Percentiles rank a stretch among this genome's conserved stretches.
These are phyloP conservation scores for Chloroceryle amazona DNA, from an alignment of 2,797 vertebrate species.

Conservation along the genomic window DNA sequence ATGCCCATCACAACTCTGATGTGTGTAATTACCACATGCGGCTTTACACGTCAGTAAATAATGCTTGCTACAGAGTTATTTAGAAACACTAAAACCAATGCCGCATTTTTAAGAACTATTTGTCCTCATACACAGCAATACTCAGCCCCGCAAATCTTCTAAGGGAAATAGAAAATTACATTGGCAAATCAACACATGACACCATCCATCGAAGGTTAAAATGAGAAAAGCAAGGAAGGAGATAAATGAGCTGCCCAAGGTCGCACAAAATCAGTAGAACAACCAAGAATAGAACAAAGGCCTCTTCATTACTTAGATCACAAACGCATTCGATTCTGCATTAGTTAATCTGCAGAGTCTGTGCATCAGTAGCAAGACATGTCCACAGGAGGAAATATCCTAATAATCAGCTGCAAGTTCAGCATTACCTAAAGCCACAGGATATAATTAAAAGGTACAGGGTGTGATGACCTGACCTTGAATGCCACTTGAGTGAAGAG, in stretches of 20 bases:
- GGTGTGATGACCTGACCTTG: neutral
- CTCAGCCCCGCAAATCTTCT: neutral
- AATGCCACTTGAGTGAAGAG: neutral
- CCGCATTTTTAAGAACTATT: neutral
- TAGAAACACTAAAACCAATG: neutral
- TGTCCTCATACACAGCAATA: neutral
- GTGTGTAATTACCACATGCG: neutral
- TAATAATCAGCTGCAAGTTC: conserved; percentile 50
- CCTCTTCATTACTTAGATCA: conserved; percentile 59
- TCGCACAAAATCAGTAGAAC: conserved; percentile 52
- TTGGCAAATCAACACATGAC: neutral
- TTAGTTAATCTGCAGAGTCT: conserved; percentile 50
- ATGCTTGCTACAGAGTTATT: neutral
- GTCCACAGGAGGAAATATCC: conserved; percentile 45
- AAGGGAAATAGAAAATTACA: neutral
- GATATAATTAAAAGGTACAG: conserved; percentile 36
- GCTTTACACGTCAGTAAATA: neutral
- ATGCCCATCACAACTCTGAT: neutral
- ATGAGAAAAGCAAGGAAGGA: conserved; percentile 19
- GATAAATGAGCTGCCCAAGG: conserved; percentile 46
- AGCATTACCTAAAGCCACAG: conserved; percentile 37
- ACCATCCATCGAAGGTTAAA: neutral
- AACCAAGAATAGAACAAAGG: conserved; percentile 65
- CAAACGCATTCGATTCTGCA: conserved; percentile 42
- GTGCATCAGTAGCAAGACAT: conserved; percentile 30